These are phyloP conservation scores for Lucilia sericata DNA, from an alignment of 1,140 invertebrate species.

Conservation along the genomic window DNA sequence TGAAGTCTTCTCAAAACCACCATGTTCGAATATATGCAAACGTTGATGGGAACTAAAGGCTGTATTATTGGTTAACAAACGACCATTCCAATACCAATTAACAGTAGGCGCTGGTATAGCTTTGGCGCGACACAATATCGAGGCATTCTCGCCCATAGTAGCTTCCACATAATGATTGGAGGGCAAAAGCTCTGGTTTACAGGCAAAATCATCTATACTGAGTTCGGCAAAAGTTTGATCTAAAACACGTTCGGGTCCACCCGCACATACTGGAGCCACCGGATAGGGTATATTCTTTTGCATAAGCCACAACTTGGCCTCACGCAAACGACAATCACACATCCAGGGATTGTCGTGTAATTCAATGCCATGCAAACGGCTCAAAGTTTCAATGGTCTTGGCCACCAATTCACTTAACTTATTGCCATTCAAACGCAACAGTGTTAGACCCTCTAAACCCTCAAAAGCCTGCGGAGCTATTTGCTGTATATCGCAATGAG, in stretches of 20 bases:
- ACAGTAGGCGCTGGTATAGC: constrained; percentile 85
- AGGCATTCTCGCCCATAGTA: constrained; percentile 85
- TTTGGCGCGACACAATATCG: constrained; percentile 82
- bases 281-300: constrained; percentile 85
- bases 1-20: constrained; percentile 77
- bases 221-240: constrained; percentile 81
- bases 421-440: constrained; percentile 87
- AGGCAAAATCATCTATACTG: constrained; percentile 86
- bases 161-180: constrained; percentile 82
- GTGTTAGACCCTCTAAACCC: constrained; percentile 81
- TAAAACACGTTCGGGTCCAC: constrained; percentile 75
- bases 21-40: constrained; percentile 82
- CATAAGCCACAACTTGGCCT: constrained; percentile 86
- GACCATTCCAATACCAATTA: constrained; percentile 89
- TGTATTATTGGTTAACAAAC: constrained; percentile 82
- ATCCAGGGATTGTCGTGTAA: constrained; percentile 92
- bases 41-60: constrained; percentile 84
- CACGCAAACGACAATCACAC: constrained; percentile 87
- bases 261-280: constrained; percentile 79
- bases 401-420: constrained; percentile 78
- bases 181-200: constrained; percentile 84
- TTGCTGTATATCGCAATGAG: constrained; percentile 81
- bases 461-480: constrained; percentile 84
- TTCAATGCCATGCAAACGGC: constrained; percentile 83
- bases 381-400: constrained; percentile 79